Evolutionary conservation across 2,113 vertebrate species (phyloP).

Genomic region (Apeltes quadracus): DNA sequence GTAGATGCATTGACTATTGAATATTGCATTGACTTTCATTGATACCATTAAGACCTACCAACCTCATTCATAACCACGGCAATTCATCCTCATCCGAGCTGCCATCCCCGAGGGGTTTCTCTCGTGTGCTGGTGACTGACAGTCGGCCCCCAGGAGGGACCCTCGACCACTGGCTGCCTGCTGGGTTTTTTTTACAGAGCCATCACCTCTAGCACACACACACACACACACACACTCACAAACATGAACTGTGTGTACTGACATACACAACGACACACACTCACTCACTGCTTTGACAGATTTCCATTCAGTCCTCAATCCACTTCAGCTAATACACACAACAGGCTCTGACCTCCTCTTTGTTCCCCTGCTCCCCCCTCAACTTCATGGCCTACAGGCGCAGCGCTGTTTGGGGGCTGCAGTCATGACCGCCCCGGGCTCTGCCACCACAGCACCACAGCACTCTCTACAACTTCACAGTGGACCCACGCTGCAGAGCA

Average conservation of each 20-base stretch:
- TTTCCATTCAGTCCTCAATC: slow-evolving; percentile 35
- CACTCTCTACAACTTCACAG: slow-evolving; percentile 10
- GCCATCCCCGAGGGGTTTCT: slow-evolving; percentile 31
- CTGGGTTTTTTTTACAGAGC: slow-evolving; percentile 73
- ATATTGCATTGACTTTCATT: background rate
- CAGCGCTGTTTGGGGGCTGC: slow-evolving; percentile 40
- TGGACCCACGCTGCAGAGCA: slow-evolving; percentile 45
- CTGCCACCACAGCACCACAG: slow-evolving; percentile 4
- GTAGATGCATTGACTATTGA: background rate
- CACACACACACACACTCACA: slow-evolving; percentile 35
- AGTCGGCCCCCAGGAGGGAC: slow-evolving; percentile 57
- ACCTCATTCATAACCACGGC: background rate
- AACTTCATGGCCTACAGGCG: slow-evolving; percentile 9
- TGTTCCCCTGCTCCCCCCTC: background rate
- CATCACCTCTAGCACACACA: slow-evolving; percentile 59
- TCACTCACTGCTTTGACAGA: slow-evolving; percentile 43
- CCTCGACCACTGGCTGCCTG: slow-evolving; percentile 46
- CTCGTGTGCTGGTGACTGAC: slow-evolving; percentile 63
- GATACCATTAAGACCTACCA: background rate
- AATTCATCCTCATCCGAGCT: slow-evolving; percentile 42
- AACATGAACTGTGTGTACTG: background rate
- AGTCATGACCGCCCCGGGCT: slow-evolving; percentile 56
- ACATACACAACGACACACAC: slow-evolving; percentile 21
- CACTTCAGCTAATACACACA: slow-evolving; percentile 19
- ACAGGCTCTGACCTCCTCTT: background rate